Percentiles rank a stretch among this genome's conserved stretches.
phyloP scores from a whole-genome alignment of 2,113 vertebrate species.

The Ochotona curzoniae region DNA sequence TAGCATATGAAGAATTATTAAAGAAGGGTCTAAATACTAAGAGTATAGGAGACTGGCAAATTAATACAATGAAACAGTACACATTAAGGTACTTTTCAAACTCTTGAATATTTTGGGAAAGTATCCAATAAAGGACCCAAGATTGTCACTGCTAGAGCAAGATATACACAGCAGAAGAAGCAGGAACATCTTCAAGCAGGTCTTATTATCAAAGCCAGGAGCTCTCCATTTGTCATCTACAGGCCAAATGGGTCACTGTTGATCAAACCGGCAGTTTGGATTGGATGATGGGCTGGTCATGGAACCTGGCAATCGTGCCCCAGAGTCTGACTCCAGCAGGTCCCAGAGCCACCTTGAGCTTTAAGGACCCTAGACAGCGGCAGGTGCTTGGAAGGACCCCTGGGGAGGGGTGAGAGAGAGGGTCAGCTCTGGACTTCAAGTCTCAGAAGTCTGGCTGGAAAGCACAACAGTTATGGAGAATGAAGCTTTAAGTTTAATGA shows the following conservation, averaged over 20 bases:
- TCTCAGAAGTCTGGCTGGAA: background rate
- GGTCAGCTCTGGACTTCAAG: background rate
- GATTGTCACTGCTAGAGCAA: background rate
- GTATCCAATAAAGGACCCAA: background rate
- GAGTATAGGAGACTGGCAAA: background rate
- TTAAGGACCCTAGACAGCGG: background rate
- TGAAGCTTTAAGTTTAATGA: background rate
- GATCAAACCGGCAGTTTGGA: background rate
- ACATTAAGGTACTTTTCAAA: background rate
- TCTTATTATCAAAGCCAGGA: background rate
- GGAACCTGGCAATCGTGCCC: background rate
- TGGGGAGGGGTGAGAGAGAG: background rate
- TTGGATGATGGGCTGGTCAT: background rate
- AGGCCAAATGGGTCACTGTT: background rate
- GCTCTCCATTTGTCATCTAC: background rate
- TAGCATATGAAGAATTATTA: background rate
- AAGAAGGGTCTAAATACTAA: background rate
- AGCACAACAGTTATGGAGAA: background rate
- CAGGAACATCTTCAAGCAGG: no score
- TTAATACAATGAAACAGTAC: background rate
- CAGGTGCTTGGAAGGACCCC: background rate
- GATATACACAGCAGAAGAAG: background rate
- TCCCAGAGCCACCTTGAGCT: background rate
- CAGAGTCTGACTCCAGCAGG: background rate
- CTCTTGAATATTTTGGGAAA: conserved; percentile 45